phyloP scores from a whole-genome alignment of 2,113 vertebrate species.

The Macheiramphus alcinus region DNA sequence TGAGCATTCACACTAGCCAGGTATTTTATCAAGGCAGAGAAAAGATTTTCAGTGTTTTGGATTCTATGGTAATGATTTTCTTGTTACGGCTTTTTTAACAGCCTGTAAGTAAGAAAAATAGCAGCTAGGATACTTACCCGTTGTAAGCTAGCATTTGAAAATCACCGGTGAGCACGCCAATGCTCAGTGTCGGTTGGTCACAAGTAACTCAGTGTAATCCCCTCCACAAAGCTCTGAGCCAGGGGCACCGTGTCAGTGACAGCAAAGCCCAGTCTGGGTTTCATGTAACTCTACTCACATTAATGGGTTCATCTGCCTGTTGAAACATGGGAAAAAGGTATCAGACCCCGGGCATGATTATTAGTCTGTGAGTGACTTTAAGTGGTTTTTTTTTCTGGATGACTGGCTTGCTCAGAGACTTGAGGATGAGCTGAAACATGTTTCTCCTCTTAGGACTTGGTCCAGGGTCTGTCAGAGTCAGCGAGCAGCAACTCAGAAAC shows the following conservation, averaged over 20 bases:
- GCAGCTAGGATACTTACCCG: not conserved
- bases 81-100: not conserved
- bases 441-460: not conserved
- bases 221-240: not conserved
- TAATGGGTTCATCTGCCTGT: not conserved
- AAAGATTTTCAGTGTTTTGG: not conserved
- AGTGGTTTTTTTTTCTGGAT: not conserved
- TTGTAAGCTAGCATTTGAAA: not conserved
- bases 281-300: not conserved
- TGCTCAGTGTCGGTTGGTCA: not conserved
- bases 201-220: not conserved
- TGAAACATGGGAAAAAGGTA: not conserved
- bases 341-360: not conserved
- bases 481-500: not conserved
- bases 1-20: not conserved
- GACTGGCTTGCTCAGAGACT: not conserved
- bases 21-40: not conserved
- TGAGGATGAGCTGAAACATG: not conserved
- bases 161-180: not conserved
- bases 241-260: not conserved
- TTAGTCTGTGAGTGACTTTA: not conserved
- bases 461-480: not conserved
- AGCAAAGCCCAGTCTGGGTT: not conserved
- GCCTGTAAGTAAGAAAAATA: not conserved
- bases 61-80: not conserved